Conservation (phyloP, 2,797 vertebrate species). For the Champsocephalus gunnari region DNA sequence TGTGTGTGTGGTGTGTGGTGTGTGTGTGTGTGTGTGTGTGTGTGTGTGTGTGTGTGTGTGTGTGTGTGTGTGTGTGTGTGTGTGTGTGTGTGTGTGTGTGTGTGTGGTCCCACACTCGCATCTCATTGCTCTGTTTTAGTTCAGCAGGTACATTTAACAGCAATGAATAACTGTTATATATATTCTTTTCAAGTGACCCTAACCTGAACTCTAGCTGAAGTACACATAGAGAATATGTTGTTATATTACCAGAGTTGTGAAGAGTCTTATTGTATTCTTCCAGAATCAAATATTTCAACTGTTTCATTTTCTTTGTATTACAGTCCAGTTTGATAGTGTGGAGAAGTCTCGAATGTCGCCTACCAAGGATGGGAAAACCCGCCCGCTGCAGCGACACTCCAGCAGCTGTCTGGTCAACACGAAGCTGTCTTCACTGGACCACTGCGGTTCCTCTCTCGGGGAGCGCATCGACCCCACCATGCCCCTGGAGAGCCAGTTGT, state of each 20-base stretch:
- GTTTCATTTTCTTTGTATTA: constrained; percentile 42
- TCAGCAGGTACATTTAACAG: constrained; percentile 14
- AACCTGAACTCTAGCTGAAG: constrained; percentile 17
- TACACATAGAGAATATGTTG: neutral
- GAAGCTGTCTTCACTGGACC: constrained; percentile 88
- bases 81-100: no score
- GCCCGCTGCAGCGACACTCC: constrained; percentile 89
- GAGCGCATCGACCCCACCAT: constrained; percentile 93
- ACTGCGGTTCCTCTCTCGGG: constrained; percentile 85
- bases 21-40: no score
- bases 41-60: no score
- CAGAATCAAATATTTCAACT: constrained; percentile 10
- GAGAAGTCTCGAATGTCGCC: constrained; percentile 91
- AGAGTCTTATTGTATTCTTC: neutral
- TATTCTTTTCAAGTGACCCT: constrained; percentile 21
- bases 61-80: no score
- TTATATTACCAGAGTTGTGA: neutral
- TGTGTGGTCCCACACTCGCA: constrained; percentile 43
- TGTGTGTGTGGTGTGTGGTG: no score
- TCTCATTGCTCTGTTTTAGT: constrained; percentile 14
- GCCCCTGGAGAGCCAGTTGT: constrained; percentile 98
- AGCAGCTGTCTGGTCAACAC: constrained; percentile 90
- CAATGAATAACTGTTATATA: neutral
- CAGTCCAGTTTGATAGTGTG: constrained; percentile 91
- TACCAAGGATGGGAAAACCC: constrained; percentile 90